Base-by-base conservation (phyloP, 1,140 invertebrate species). In the Diorhabda elongata region DNA sequence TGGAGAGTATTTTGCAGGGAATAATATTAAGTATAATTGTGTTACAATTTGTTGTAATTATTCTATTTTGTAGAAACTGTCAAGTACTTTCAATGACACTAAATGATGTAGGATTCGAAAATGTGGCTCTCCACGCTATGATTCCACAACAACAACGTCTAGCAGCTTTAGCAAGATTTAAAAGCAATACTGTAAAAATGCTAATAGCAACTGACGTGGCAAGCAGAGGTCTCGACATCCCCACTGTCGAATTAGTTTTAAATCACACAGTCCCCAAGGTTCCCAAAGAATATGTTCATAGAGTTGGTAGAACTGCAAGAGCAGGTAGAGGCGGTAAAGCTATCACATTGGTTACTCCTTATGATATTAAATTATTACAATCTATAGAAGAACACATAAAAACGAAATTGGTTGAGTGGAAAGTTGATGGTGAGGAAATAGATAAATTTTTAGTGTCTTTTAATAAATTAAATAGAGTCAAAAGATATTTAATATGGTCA, bases 181-280 rank as follows among this genome's bases (percentile, higher is more conserved):
- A 95, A 77, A 95, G 94, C 1, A 92, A 93, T 78, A 85, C 89
- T 42, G 84, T 90, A 3, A 91, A 91, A 70, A 96, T 98, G 43
- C 84, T 99, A 3, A 91, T 99, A 66, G 95, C 97, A 3, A 99
- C 98, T 41, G 96, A 99, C 85, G 94, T 99, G 1, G 97, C 96
- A 1, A 94, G 95, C 72, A 86, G 97, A 84, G 97, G 97, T 74
- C 82, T 96, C 41, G 93, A 95, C 76, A 94, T 96, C 78, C 92
- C 92, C 3, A 87, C 90, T 64, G 95, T 98, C 3, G 88, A 97
- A 79, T 83, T 98, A 68, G 93, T 99, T 0, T 88, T 99, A 1
- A 99, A 99, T 84, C 94, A 98, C 79, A 91, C 91, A 74, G 87
- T 98, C 73, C 97, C 97, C 0, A 89, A 90, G 67, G 87, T 92